A percentile compares a stretch with the other conserved stretches of the same genome.
Evolutionary conservation across 92 coral and sea anemone species (phyloP).

Genomic region (Palythoa grandis): DNA sequence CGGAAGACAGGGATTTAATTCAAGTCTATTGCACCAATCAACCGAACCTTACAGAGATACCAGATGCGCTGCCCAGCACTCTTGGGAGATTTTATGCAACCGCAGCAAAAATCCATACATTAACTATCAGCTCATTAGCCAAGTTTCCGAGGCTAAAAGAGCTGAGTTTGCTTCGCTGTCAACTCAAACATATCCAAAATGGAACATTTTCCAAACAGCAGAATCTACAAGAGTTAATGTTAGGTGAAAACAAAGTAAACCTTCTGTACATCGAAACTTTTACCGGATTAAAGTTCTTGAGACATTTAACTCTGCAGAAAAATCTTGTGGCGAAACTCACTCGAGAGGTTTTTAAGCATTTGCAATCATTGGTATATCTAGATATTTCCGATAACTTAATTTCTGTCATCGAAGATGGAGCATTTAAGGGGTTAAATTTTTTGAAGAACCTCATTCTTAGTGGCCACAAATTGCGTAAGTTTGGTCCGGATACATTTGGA

Average conservation of each 20-base stretch:
- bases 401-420: constrained; percentile 57
- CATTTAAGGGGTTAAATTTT: constrained; percentile 61
- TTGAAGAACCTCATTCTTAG: constrained; percentile 53
- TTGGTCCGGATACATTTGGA: constrained; percentile 58
- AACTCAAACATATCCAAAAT: constrained; percentile 48
- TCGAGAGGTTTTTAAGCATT: constrained; percentile 48
- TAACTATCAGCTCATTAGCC: constrained; percentile 46
- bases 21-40: constrained; percentile 5
- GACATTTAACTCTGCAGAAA: constrained; percentile 44
- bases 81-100: constrained; percentile 29
- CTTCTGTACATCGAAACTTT: constrained; percentile 52
- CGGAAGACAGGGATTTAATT: constrained; percentile 15
- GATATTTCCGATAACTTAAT: constrained; percentile 62
- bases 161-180: constrained; percentile 57
- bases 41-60: constrained; percentile 45
- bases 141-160: constrained; percentile 48
- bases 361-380: constrained; percentile 37
- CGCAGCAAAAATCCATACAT: constrained; percentile 21
- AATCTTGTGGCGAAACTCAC: constrained; percentile 56
- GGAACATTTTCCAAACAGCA: constrained; percentile 60
- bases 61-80: constrained; percentile 37
- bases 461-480: constrained; percentile 33
- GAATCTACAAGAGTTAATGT: constrained; percentile 33
- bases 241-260: constrained; percentile 57
- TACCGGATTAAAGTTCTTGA: constrained; percentile 58